Evolutionary conservation across 2,797 vertebrate genomes (phyloP), one percentile per base, ranked within the genome.

Genomic region (Alcedo atthis): DNA sequence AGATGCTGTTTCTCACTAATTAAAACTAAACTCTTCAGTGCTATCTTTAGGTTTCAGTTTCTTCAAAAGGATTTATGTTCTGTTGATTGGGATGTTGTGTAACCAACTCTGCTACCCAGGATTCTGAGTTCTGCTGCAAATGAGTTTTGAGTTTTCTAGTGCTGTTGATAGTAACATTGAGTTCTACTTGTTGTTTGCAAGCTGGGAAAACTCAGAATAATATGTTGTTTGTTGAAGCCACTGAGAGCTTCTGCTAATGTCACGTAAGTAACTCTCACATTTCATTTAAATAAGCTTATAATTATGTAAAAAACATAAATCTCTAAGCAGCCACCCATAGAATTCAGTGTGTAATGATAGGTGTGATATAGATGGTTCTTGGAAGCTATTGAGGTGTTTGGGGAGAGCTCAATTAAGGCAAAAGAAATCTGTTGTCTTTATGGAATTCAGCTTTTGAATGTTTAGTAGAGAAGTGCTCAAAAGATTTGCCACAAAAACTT

Each of bases 41-140:
- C 81, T 92, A 49, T 89, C 62, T 92, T 87, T 74, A 83, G 54
- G 93, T 90, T 90, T 87, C 21, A 28, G 24, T 87, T 95, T 66
- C 66, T 79, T 91, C 48, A 73, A 42, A 62, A 0, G 1, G 10
- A 71, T 82, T 85, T 76, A 13, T 58, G 28, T 85, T 80, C 54
- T 89, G 15, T 81, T 92, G 85, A 42, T 66, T 77, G 67, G 62
- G 40, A 19, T 88, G 87, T 79, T 92, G 87, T 76, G 43, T 91
- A 93, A 92, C 66, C 37, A 73, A 4, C 62, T 33, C 28, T 90
- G 12, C 40, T 85, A 1, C 59, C 74, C 80, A 73, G 46, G 32
- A 73, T 78, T 21, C 4, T 63, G 61, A 82, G 45, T 79, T 86
- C 33, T 1, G 8, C 17, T 73, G 45, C 33, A 73, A 42, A 37